phyloP scores from a whole-genome alignment of 2,888 invertebrate species.

The Meta bourneti region DNA sequence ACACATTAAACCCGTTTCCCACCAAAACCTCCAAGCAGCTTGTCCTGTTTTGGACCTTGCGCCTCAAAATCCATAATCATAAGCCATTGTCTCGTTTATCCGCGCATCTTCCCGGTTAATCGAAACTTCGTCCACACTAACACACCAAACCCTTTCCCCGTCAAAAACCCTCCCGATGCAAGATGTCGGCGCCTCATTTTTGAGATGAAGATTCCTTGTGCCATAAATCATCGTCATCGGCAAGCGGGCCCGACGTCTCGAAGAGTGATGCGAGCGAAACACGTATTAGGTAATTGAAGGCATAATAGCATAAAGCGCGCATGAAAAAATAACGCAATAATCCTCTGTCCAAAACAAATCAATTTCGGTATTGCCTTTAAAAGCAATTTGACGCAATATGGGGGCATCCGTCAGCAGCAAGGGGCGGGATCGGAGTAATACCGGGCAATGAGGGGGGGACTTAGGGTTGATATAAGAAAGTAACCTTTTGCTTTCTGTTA shows the following conservation, averaged over 20 bases:
- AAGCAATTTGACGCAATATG: conserved; percentile 42
- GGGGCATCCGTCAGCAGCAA: background rate
- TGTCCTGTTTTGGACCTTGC: too few relatives aligned
- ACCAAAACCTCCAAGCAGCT: too few relatives aligned
- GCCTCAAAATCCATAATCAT: too few relatives aligned
- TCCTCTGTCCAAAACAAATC: conserved; percentile 59
- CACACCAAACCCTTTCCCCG: background rate
- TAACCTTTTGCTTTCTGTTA: conserved; percentile 74
- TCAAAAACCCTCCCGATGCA: background rate
- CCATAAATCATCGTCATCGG: conserved; percentile 60
- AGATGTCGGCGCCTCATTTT: conserved; percentile 3
- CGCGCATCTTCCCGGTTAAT: background rate
- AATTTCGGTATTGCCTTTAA: conserved; percentile 73
- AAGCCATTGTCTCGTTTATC: background rate
- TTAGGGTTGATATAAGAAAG: conserved; percentile 62
- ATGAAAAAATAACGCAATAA: conserved; percentile 17
- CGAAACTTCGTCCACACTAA: background rate
- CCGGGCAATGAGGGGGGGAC: conserved; percentile 44
- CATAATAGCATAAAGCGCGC: conserved; percentile 14
- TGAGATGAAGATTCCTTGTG: background rate
- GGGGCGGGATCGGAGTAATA: conserved; percentile 15
- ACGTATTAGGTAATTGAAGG: conserved; percentile 56
- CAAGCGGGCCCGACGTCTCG: conserved; percentile 20
- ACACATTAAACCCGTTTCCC: too few relatives aligned
- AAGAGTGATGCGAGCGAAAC: conserved; percentile 8